Evolutionary conservation across 1,140 invertebrate species (phyloP).

Genomic region (Ceratosolen fusciceps): DNA sequence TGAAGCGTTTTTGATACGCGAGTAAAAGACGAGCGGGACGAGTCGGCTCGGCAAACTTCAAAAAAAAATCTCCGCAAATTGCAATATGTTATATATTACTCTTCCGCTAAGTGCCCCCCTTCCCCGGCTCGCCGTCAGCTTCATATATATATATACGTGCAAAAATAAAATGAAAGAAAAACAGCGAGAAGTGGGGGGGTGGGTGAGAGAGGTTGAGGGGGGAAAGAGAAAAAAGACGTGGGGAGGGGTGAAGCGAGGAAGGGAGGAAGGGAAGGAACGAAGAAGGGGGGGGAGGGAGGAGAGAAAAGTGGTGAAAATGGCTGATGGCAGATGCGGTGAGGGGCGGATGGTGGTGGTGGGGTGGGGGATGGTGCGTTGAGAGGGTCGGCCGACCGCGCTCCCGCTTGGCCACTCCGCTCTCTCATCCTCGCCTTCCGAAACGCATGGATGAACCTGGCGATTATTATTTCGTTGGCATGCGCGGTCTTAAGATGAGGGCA

Average conservation of each 20-base stretch:
- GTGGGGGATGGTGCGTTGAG: too few species aligned
- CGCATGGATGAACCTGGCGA: background rate
- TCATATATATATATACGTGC: background rate
- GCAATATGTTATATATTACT: background rate
- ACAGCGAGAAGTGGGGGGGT: too few species aligned
- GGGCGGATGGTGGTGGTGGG: too few species aligned
- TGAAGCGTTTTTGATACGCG: background rate
- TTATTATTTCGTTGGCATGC: background rate
- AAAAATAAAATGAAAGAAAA: background rate
- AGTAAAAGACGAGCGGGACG: background rate
- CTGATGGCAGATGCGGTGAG: too few species aligned
- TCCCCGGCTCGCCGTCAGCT: too few species aligned
- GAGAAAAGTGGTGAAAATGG: too few species aligned
- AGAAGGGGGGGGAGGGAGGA: too few species aligned
- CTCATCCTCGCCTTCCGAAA: background rate
- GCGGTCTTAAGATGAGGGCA: background rate
- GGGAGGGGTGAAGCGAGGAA: too few species aligned
- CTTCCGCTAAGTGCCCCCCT: background rate
- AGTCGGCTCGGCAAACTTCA: background rate
- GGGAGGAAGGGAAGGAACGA: too few species aligned
- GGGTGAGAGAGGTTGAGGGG: too few species aligned
- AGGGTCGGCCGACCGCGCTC: too few species aligned
- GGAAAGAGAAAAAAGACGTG: too few species aligned
- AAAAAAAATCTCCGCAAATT: background rate
- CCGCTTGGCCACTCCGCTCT: background rate